Conservation (phyloP, 2,797 vertebrate species). For the Amblyraja radiata region DNA sequence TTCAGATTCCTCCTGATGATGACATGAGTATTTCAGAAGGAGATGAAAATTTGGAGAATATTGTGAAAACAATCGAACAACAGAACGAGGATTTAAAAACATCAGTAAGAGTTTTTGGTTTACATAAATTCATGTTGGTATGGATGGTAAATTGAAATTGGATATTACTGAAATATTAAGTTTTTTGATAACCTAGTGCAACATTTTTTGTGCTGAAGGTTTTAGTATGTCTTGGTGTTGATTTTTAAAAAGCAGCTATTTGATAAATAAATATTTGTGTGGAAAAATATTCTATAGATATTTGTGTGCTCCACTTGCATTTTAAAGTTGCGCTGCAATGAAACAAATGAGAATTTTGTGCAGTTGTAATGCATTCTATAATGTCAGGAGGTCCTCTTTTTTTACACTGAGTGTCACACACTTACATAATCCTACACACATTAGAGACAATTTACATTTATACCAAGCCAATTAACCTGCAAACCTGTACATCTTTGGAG, state of each 20-base stretch:
- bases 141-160: background rate
- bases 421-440: no score
- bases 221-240: background rate
- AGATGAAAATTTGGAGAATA: constrained; percentile 65
- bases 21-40: constrained; percentile 58
- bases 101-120: constrained; percentile 9
- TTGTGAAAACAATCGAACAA: constrained; percentile 53
- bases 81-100: constrained; percentile 49
- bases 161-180: background rate
- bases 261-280: background rate
- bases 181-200: background rate
- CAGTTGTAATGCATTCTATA: background rate
- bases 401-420: no score
- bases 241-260: background rate
- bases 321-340: background rate
- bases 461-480: no score
- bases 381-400: background rate
- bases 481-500: no score
- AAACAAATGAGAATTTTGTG: background rate
- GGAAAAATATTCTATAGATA: background rate
- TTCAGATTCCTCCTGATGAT: constrained; percentile 59
- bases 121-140: background rate
- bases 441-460: no score
- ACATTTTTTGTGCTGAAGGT: background rate
- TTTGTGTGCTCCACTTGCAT: background rate